Conservation (phyloP, 1,140 invertebrate species). For the Heliothis subflexa region DNA sequence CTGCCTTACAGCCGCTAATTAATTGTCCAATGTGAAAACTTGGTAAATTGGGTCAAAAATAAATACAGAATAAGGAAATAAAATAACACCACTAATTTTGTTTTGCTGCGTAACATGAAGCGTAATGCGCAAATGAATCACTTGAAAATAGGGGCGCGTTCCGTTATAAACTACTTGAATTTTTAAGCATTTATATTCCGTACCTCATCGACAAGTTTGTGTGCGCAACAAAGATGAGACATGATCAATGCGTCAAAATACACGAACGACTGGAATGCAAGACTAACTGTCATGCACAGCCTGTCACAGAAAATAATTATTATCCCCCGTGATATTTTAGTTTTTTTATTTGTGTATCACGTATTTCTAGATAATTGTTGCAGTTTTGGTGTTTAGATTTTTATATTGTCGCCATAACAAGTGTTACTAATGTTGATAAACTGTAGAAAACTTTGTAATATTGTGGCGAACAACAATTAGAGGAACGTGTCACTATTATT, state of each 20-base stretch:
- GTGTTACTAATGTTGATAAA: conserved; percentile 69
- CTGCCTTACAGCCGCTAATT: too few relatives aligned
- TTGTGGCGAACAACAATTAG: conserved; percentile 67
- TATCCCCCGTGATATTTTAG: conserved; percentile 75
- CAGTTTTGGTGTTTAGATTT: conserved; percentile 72
- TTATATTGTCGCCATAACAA: conserved; percentile 62
- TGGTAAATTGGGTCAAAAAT: too few relatives aligned
- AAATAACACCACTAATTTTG: background rate
- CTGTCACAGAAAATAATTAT: conserved; percentile 74
- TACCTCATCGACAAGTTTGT: background rate
- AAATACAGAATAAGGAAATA: too few relatives aligned
- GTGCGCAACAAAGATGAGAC: conserved; percentile 27
- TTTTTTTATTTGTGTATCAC: conserved; percentile 81
- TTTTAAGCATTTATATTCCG: conserved; percentile 7
- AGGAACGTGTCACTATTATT: conserved; percentile 81
- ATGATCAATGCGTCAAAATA: conserved; percentile 3
- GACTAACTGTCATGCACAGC: conserved; percentile 65
- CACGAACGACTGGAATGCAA: background rate
- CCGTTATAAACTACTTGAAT: background rate
- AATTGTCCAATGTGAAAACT: too few relatives aligned
- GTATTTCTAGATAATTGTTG: conserved; percentile 71
- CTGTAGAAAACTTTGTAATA: conserved; percentile 59
- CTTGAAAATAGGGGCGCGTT: conserved; percentile 14
- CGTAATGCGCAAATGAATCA: conserved; percentile 64
- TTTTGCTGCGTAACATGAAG: conserved; percentile 60